Conservation (phyloP, 2,797 vertebrate species). For the Intellagama lesueurii region DNA sequence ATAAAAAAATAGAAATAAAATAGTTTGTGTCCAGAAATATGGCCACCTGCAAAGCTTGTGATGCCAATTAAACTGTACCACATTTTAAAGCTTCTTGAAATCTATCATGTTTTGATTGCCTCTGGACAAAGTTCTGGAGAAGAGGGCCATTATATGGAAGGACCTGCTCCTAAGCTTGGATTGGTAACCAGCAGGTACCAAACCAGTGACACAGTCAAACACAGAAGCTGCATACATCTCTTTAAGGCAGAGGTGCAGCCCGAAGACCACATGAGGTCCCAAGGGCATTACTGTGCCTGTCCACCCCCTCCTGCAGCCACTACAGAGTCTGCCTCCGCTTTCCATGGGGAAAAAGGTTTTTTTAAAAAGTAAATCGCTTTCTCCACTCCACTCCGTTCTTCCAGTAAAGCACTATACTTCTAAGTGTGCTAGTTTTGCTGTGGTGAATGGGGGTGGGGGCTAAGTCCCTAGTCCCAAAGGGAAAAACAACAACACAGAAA, state of each 20-base stretch:
- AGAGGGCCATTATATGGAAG: not conserved
- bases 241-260: not conserved
- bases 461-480: too few relatives aligned
- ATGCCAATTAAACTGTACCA: not conserved
- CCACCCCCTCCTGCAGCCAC: too few relatives aligned
- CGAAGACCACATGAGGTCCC: too few relatives aligned
- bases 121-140: not conserved
- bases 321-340: too few relatives aligned
- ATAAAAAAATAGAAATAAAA: not conserved
- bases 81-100: not conserved
- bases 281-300: too few relatives aligned
- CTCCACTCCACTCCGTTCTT: too few relatives aligned
- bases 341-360: too few relatives aligned
- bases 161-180: not conserved
- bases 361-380: too few relatives aligned
- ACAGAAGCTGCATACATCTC: not conserved
- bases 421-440: too few relatives aligned
- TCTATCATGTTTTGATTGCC: not conserved
- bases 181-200: not conserved
- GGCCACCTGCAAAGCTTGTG: not conserved
- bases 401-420: too few relatives aligned
- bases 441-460: too few relatives aligned
- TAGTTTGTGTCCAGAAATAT: not conserved
- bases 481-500: too few relatives aligned
- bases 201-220: not conserved